phyloP scores from a whole-genome alignment of 53 echinoderm and acorn worm species.

The Antedon mediterranea region DNA sequence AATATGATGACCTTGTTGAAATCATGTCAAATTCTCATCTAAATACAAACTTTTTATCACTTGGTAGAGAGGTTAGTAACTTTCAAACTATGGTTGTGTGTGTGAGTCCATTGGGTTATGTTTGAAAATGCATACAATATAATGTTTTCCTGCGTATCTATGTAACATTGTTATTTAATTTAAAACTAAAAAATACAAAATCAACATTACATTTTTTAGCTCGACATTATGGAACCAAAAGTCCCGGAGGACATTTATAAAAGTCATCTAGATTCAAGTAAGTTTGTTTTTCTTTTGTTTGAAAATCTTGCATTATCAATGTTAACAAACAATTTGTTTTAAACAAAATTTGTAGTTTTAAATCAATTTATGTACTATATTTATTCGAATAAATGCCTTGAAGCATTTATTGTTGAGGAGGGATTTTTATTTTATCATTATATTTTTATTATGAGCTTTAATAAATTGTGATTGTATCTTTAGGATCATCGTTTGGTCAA shows the following conservation, averaged over 20 bases:
- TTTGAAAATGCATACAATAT: no score
- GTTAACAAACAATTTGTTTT: not conserved
- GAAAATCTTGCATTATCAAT: not conserved
- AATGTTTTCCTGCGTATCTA: no score
- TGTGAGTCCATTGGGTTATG: no score
- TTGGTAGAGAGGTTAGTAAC: constrained; percentile 71
- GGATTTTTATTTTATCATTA: no score
- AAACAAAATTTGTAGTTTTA: no score
- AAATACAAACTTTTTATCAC: constrained; percentile 83
- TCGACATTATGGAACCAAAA: constrained; percentile 98
- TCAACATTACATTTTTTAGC: constrained; percentile 28
- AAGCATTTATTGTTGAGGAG: no score
- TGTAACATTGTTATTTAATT: no score
- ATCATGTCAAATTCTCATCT: constrained; percentile 98
- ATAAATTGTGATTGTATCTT: not conserved
- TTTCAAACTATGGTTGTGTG: no score
- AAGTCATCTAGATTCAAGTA: constrained; percentile 80
- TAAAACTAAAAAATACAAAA: no score
- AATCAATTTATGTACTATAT: no score
- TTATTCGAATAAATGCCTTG: no score
- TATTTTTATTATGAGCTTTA: no score
- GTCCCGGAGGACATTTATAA: constrained; percentile 98
- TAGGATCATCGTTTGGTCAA: constrained; percentile 82
- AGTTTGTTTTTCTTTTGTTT: constrained; percentile 24
- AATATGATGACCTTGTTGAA: constrained; percentile 76